phyloP scores from a whole-genome alignment of 2,797 vertebrate species.

The Alcedo quadribrachys region DNA sequence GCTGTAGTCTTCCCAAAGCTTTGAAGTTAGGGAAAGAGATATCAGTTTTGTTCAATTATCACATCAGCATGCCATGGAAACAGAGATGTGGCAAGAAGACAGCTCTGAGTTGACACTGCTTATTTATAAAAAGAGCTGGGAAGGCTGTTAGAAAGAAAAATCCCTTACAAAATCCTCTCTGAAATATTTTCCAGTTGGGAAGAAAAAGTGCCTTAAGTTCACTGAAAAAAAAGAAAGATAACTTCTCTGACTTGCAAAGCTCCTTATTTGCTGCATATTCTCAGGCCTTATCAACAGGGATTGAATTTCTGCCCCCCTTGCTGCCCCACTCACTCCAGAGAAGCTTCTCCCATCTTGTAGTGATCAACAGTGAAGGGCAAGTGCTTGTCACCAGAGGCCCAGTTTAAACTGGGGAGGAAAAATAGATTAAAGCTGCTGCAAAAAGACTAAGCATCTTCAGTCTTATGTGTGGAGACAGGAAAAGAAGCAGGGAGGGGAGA shows the following conservation, averaged over 20 bases:
- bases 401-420: not conserved
- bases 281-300: not conserved
- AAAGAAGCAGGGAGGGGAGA: not conserved
- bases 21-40: not conserved
- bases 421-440: not conserved
- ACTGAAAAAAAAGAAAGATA: not conserved
- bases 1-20: not conserved
- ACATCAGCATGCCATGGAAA: not conserved
- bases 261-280: not conserved
- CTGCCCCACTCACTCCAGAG: not conserved
- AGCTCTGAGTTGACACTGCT: not conserved
- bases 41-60: not conserved
- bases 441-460: not conserved
- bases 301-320: not conserved
- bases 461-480: not conserved
- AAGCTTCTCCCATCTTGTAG: slow-evolving; percentile 62
- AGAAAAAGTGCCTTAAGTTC: not conserved
- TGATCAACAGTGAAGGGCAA: slow-evolving; percentile 39
- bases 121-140: not conserved
- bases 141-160: not conserved
- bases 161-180: not conserved
- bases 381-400: not conserved
- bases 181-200: not conserved
- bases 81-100: not conserved
- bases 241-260: slow-evolving; percentile 15